Base-by-base conservation (phyloP, 2,888 invertebrate species). In the Pristionchus arcanus region DNA sequence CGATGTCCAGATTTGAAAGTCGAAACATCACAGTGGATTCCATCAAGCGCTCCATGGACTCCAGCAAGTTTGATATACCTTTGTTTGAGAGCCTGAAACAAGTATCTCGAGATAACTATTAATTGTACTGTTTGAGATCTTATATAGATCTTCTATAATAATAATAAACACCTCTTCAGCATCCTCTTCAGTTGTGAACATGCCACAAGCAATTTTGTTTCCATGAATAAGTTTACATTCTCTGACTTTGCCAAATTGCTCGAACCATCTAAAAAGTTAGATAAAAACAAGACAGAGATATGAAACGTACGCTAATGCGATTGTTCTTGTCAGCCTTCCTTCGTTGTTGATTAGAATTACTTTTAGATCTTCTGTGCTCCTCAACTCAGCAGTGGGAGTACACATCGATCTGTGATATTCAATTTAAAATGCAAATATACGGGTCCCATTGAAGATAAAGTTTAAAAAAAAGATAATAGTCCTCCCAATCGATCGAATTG, bases 1-100 rank as follows among this genome's bases (percentile, higher is more conserved):
- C 81, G 81, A 53, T 81, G 53, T 81, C 81, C 81, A 28, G 49
- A 81, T 81, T 81, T 81, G 21, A 81, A 81, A 2, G 81, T 81
- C 2, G 81, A 53, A 28, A 81, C 49, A 42, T 81, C n/a, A 49
- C 81, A 81, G 13, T n/a, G n/a, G n/a, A n/a, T n/a, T n/a, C n/a
- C n/a, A n/a, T n/a, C n/a, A n/a, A n/a, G 15, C 49, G 15, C 37
- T 34, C 37, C 74, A 37, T 37, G 1, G 16, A 74, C 3, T 28
- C n/a, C 28, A 31, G 5, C 49, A 5, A 81, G 49, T 25, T 81
- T 21, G 25, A 63, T 63, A n/a, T 3, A 3, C 4, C n/a, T 63
- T 63, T n/a, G 63, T 63, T 53, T 42, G 42, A 81, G 49, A 28
- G 81, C 81, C 81, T 81, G 81, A 11, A 53, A 77, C n/a, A n/a